Percentiles rank a stretch among this genome's conserved stretches.
phyloP scores from a whole-genome alignment of 2,113 vertebrate species.

The Scolopax mira region DNA sequence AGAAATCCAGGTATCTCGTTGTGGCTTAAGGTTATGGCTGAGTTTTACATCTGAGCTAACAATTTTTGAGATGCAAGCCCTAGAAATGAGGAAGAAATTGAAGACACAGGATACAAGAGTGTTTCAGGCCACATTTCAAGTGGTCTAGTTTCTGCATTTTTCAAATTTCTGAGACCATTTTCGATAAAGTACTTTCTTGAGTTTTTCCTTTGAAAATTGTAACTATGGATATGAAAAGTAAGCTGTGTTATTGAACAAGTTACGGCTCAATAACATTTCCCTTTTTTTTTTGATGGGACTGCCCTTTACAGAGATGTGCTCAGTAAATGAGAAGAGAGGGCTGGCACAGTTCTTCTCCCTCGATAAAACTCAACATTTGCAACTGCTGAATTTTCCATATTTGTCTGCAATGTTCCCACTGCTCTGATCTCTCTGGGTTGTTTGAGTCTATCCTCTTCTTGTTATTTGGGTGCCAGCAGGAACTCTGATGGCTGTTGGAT shows the following conservation, averaged over 20 bases:
- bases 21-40: not conserved
- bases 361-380: not conserved
- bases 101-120: not conserved
- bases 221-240: not conserved
- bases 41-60: not conserved
- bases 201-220: not conserved
- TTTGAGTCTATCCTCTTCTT: not conserved
- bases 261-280: not conserved
- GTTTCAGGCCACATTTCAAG: not conserved
- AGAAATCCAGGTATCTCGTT: not conserved
- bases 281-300: not conserved
- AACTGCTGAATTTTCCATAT: not conserved
- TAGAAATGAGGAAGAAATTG: not conserved
- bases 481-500: not conserved
- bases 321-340: rapidly evolving
- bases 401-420: not conserved
- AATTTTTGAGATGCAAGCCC: not conserved
- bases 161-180: not conserved
- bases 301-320: not conserved
- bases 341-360: not conserved
- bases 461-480: not conserved
- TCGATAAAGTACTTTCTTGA: not conserved
- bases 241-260: not conserved
- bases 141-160: not conserved
- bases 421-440: not conserved